Percentiles rank a stretch among this genome's conserved stretches.
phyloP scores from a whole-genome alignment of 2,797 vertebrate species.

The Tragopan temminckii region DNA sequence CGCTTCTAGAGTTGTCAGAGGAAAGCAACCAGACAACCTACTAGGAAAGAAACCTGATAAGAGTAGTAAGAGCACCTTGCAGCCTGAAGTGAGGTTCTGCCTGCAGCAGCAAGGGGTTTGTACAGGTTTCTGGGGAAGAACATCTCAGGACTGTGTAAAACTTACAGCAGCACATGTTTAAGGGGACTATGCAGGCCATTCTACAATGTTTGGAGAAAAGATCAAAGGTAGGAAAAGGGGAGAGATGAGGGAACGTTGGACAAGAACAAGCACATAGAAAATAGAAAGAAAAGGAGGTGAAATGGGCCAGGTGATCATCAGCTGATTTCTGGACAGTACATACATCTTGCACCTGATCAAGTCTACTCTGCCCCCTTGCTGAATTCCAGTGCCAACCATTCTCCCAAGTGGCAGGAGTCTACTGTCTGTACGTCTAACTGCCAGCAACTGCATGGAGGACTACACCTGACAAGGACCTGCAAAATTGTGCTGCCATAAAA shows the following conservation, averaged over 20 bases:
- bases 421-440: not conserved
- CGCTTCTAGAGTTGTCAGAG: not conserved
- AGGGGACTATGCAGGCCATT: not conserved
- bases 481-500: not conserved
- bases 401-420: not conserved
- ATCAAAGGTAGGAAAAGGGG: not conserved
- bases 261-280: not conserved
- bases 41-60: not conserved
- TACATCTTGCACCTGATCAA: not conserved
- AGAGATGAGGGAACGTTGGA: fast-evolving
- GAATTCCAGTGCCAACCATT: not conserved
- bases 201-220: not conserved
- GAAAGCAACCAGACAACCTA: not conserved
- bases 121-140: not conserved
- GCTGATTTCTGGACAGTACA: not conserved
- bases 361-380: not conserved
- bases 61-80: not conserved
- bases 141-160: not conserved
- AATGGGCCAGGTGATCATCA: not conserved
- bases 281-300: not conserved
- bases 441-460: not conserved
- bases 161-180: fast-evolving
- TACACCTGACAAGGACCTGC: fast-evolving
- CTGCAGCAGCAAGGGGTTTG: not conserved
- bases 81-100: not conserved